Evolutionary conservation across 2,888 invertebrate genomes (phyloP), one percentile per base, ranked within the genome.

Genomic region (Cataglyphis rosenhaueri): DNA sequence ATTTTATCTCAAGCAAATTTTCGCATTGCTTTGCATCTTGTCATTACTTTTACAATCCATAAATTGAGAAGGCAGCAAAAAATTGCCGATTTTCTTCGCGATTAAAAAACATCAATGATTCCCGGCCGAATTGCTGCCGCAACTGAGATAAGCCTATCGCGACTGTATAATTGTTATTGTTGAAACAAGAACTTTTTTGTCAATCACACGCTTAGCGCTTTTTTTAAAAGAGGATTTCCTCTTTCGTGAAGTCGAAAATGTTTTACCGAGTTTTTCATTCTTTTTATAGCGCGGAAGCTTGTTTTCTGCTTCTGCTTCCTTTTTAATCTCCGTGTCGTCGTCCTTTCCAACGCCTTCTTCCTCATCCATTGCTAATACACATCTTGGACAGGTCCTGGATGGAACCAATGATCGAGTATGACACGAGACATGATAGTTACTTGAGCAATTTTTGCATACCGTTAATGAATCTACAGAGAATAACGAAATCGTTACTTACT

Each of bases 401-500:
- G 95, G 94, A 65, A 95, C 93, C 10, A 95, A 92, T 9, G 95
- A 95, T 68, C 95, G 92, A 84, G 95, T 95, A 88, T 95, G 95
- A 88, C 96, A 96, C 73, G 95, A 95, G 12, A 95, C 92, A 88
- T 96, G 95, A 91, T 95, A 96, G 84, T 95, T 95, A 78, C 95
- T 94, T 76, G 94, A 91, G 89, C 96, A 96, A 84, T 93, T 94
- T 86, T 95, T 95, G 87, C 96, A 96, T n/a, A 94, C 91, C 32
- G 94, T 92, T 83, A 95, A 90, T 35, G 93, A 93, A 84, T 95
- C 95, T 95, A 87, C 61, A 89, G 90, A 32, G 82, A 86, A 81
- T 25, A 5, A 75, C 3, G 8, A 52, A 64, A 41, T 41, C 8
- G 12, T 55, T 35, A 25, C 57, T 29, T 29, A 6, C 15, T 38